phyloP scores from a whole-genome alignment of 1,140 invertebrate species.

The Oryctes rhinoceros region DNA sequence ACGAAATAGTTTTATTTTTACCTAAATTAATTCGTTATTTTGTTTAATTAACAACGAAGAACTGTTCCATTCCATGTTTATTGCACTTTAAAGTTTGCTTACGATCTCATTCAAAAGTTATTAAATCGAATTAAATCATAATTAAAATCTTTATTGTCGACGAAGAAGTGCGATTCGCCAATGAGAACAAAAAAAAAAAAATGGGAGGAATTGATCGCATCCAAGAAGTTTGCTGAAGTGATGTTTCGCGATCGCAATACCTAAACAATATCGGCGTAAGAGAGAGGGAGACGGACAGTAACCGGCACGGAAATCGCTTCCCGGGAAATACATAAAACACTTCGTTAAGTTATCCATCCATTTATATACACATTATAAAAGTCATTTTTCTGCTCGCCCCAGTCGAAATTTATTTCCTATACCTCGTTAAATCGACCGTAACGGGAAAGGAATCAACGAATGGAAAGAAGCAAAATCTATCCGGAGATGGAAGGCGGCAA shows the following conservation, averaged over 20 bases:
- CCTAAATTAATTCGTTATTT: too few species aligned
- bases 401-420: constrained; percentile 22
- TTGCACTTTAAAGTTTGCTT: too few species aligned
- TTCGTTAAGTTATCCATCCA: constrained; percentile 19
- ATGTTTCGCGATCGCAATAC: neutral
- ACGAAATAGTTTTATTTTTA: too few species aligned
- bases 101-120: too few species aligned
- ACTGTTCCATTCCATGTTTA: too few species aligned
- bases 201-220: neutral
- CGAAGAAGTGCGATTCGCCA: too few species aligned
- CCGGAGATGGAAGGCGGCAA: neutral
- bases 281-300: neutral
- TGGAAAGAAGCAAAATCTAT: neutral
- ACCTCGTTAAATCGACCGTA: constrained; percentile 9
- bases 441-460: neutral
- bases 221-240: neutral
- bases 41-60: too few species aligned
- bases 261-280: neutral
- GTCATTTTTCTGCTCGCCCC: neutral
- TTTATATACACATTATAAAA: constrained; percentile 36
- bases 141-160: too few species aligned
- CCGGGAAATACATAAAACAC: constrained; percentile 8
- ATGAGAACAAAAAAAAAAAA: too few species aligned
- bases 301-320: neutral
- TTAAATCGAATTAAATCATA: too few species aligned